Percentiles rank a stretch among this genome's conserved stretches.
Conservation (phyloP, 2,113 vertebrate genomes). For the Lamprotornis superbus region DNA sequence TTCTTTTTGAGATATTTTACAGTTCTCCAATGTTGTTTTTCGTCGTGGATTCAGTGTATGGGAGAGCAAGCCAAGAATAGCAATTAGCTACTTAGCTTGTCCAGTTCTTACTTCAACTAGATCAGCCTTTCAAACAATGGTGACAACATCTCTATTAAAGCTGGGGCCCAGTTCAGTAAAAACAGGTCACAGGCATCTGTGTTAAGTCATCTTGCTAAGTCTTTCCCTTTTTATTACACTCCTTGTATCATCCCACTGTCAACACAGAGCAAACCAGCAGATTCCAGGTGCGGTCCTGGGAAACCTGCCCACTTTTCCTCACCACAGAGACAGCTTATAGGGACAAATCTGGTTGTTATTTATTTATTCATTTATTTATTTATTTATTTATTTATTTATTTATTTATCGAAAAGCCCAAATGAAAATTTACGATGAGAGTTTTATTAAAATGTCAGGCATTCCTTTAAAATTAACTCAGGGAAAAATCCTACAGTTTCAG, state of each 20-base stretch:
- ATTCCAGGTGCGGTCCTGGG: not conserved
- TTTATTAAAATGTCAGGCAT: not conserved
- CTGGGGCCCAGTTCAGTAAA: not conserved
- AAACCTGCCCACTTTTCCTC: slow-evolving; percentile 10
- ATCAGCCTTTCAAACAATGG: slow-evolving; percentile 42
- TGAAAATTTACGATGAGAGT: not conserved
- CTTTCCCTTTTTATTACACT: slow-evolving; percentile 19
- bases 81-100: slow-evolving; percentile 64
- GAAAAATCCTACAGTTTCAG: not conserved
- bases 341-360: not conserved
- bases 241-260: not conserved
- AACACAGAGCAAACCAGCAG: not conserved
- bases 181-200: not conserved
- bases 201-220: not conserved
- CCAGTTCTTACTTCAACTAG: slow-evolving; percentile 16
- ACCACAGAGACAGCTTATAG: not conserved
- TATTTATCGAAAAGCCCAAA: not conserved
- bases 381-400: fast-evolving
- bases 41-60: not conserved
- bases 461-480: slow-evolving; percentile 10
- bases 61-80: slow-evolving; percentile 65
- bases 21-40: slow-evolving; percentile 31
- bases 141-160: slow-evolving; percentile 45
- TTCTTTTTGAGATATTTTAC: slow-evolving; percentile 45
- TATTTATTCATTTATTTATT: fast-evolving